phyloP scores from a whole-genome alignment of 2,888 invertebrate species.

The Sinopyrophorus schimmeli region DNA sequence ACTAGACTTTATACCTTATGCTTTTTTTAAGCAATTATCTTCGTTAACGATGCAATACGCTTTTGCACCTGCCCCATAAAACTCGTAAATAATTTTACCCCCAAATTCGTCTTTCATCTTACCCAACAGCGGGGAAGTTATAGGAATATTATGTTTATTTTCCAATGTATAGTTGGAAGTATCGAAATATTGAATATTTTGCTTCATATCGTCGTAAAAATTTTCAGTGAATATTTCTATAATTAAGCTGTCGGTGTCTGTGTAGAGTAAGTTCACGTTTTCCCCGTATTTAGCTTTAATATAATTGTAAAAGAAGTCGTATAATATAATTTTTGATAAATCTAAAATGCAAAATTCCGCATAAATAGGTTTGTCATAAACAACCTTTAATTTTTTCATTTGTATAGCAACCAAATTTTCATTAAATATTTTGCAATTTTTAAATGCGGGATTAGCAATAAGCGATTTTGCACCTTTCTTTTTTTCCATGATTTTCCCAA shows the following conservation, averaged over 20 bases:
- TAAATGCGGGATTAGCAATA: conserved; percentile 30
- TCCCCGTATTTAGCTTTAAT: conserved; percentile 38
- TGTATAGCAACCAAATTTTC: conserved; percentile 25
- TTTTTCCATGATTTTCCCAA: conserved; percentile 34
- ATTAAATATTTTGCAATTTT: conserved; percentile 23
- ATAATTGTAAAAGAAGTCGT: conserved; percentile 35
- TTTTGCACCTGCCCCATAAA: background rate
- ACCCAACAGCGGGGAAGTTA: conserved; percentile 40
- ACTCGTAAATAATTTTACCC: conserved; percentile 32
- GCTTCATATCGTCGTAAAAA: conserved; percentile 28
- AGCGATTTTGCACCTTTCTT: conserved; percentile 22
- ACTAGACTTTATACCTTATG: background rate
- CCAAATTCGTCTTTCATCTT: conserved; percentile 43
- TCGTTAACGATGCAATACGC: background rate
- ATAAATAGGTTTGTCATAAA: conserved; percentile 34
- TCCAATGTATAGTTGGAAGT: conserved; percentile 34
- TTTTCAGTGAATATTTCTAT: conserved; percentile 23
- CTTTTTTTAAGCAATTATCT: background rate
- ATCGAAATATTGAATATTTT: conserved; percentile 33
- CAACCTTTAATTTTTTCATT: conserved; percentile 27
- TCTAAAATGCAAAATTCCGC: conserved; percentile 32
- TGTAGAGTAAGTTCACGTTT: conserved; percentile 37
- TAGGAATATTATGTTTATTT: conserved; percentile 35
- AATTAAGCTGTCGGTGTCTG: conserved; percentile 33
- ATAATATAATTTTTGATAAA: conserved; percentile 31